phyloP scores from a whole-genome alignment of 2,797 vertebrate genomes.

The Peromyscus eremicus region DNA sequence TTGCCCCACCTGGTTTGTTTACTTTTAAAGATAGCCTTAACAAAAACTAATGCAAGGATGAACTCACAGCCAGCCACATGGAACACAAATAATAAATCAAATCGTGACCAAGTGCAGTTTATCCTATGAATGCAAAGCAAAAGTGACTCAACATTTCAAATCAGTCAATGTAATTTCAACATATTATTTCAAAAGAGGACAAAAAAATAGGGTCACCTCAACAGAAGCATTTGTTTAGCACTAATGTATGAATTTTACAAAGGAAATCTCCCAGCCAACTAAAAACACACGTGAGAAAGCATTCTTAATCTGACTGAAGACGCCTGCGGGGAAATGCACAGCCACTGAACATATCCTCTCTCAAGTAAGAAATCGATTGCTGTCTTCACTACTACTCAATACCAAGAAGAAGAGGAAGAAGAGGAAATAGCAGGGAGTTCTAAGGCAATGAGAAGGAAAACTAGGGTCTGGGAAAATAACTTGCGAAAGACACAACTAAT shows the following conservation, averaged over 20 bases:
- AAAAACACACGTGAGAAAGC: not conserved
- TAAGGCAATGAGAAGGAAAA: not conserved
- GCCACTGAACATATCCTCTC: not conserved
- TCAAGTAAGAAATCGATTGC: not conserved
- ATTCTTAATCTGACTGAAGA: not conserved
- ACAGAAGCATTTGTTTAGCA: not conserved
- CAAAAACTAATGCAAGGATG: not conserved
- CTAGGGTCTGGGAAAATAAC: not conserved
- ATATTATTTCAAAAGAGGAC: slow-evolving; percentile 17
- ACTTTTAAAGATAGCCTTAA: not conserved
- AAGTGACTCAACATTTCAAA: not conserved
- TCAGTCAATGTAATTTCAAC: slow-evolving; percentile 42
- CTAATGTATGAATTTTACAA: not conserved
- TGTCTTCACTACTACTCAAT: not conserved
- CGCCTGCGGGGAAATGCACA: not conserved
- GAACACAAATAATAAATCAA: slow-evolving; percentile 12
- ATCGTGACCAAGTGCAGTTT: not conserved
- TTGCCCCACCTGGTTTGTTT: not conserved
- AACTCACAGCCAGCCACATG: not conserved
- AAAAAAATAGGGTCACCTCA: not conserved
- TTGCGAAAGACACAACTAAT: not conserved
- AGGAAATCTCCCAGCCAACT: not conserved
- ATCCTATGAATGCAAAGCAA: slow-evolving; percentile 7
- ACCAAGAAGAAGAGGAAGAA: not conserved
- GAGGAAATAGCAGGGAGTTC: not conserved